Evolutionary conservation across 2,113 vertebrate genomes (phyloP).

Genomic region (Chaetodon auriga): DNA sequence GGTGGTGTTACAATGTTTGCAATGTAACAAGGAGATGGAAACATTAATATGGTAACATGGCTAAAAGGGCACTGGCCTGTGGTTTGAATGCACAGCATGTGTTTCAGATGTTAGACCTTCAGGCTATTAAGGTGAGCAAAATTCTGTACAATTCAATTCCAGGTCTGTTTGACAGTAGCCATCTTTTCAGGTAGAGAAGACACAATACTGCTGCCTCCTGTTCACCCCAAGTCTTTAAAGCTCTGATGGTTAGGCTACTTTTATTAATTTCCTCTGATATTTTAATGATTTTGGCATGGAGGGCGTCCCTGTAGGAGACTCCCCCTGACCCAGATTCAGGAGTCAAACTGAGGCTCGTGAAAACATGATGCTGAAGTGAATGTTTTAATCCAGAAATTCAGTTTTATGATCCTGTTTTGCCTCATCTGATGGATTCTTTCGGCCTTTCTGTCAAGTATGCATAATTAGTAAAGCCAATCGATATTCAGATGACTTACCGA

Average conservation of each 20-base stretch:
- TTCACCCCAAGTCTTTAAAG: neutral
- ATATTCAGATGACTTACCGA: conserved; percentile 86
- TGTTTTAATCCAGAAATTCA: neutral
- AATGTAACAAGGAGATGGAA: neutral
- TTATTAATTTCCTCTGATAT: neutral
- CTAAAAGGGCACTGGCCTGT: neutral
- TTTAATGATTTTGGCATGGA: neutral
- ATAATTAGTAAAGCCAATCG: neutral
- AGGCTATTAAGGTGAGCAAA: neutral
- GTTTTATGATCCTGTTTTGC: neutral
- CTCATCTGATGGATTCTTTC: neutral
- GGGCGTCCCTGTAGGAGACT: neutral
- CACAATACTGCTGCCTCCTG: neutral
- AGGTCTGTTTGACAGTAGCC: neutral
- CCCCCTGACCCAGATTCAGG: neutral
- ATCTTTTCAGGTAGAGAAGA: neutral
- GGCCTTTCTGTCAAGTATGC: neutral
- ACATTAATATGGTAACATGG: neutral
- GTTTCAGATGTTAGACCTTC: neutral
- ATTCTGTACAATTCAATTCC: neutral
- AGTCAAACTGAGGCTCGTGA: neutral
- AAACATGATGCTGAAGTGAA: neutral
- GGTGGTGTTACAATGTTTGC: too few species aligned
- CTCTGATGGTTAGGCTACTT: neutral
- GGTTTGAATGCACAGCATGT: neutral